These are phyloP conservation scores for Cyclargus thomasi DNA, from an alignment of 1,140 invertebrate genomes.

Conservation along the genomic window DNA sequence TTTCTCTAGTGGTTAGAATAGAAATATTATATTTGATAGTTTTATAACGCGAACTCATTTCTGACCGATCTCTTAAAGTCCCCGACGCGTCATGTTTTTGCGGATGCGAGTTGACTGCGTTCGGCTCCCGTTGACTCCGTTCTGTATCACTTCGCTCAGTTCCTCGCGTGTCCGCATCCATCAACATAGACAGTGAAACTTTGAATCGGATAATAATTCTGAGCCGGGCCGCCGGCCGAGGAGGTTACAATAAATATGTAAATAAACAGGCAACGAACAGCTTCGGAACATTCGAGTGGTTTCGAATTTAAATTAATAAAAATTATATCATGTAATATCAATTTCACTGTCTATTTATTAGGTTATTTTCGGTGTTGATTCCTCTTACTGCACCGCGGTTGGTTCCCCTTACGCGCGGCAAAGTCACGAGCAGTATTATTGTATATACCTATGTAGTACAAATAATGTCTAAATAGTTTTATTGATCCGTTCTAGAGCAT, in stretches of 20 bases:
- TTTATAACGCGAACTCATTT: conserved; percentile 50
- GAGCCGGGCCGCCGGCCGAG: conserved; percentile 38
- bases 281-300: conserved; percentile 61
- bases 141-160: conserved; percentile 25
- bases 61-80: conserved; percentile 19
- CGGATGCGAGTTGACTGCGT: neutral
- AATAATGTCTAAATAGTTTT: conserved; percentile 15
- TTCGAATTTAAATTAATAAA: conserved; percentile 66
- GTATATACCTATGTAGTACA: conserved; percentile 15
- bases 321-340: conserved; percentile 68
- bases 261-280: conserved; percentile 63
- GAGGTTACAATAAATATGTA: conserved; percentile 71
- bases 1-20: conserved; percentile 65
- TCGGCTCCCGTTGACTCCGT: neutral
- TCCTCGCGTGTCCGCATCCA: conserved; percentile 22
- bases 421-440: conserved; percentile 12
- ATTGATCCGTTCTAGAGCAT: conserved; percentile 3
- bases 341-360: conserved; percentile 73
- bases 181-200: conserved; percentile 70
- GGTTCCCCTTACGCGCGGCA: conserved; percentile 51
- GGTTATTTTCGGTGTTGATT: conserved; percentile 72
- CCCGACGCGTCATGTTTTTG: neutral
- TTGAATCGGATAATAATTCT: conserved; percentile 21
- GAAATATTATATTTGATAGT: conserved; percentile 44
- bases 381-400: conserved; percentile 61